Base-by-base conservation (phyloP, 2,113 vertebrate species). In the Chascanopsetta lugubris region DNA sequence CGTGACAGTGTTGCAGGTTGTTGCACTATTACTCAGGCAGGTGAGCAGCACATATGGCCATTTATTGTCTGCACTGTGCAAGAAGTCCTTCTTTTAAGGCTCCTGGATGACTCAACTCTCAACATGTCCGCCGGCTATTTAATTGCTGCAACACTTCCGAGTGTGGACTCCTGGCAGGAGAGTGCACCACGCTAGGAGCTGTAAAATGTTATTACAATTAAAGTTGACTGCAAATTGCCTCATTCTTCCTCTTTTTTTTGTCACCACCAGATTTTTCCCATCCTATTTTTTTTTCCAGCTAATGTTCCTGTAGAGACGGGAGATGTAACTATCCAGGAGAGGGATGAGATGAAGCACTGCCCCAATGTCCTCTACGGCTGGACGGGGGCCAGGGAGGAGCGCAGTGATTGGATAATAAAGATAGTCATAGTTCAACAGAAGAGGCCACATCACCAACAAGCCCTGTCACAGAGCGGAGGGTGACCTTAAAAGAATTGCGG, bases 401-500 rank as follows among this genome's bases (percentile, higher is more conserved):
- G 61, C 63, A 75, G 75, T 76, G 80, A 86, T 84, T 86, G 76
- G 83, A 83, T 75, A 80, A 79, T 82, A 77, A 84, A 75, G 80
- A 79, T 72, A 84, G 80, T 66, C 53, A 26, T 58, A 72, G 64
- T 75, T 61, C 50, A 78, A 75, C 48, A 76, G 57, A 60, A 74
- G 61, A 77, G 69, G 67, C 66, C 40, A 64, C 69, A 47, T 65
- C 29, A 34, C 61, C 67, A 82, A 85, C 66, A 80, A 72, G 77
- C 42, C 49, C 71, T 75, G 73, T 75, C 77, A 77, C 59, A 75
- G 62, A 70, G 65, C 29, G 63, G 59, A 70, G 50, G 30, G 45
- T 77, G 83, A 89, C 74, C 85, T 82, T 57, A 77, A 66, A 84
- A 84, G 61, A 88, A 85, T 83, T 77, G 75, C 77, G 69, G 65